Evolutionary conservation across 2,888 invertebrate species (phyloP).

Genomic region (Hypercompe scribonia): DNA sequence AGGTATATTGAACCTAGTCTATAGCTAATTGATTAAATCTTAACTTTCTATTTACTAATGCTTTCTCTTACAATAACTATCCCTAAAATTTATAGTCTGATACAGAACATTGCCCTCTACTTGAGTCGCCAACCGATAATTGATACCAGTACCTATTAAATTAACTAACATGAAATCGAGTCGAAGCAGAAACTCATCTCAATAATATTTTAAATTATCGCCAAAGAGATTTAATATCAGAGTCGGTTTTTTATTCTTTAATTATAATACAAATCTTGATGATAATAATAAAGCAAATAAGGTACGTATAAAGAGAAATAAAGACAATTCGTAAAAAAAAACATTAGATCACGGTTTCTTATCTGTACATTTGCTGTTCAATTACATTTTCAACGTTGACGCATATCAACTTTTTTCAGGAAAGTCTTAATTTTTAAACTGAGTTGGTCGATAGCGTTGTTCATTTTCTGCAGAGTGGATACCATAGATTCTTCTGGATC

Average conservation of each 20-base stretch:
- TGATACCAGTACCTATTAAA: not conserved
- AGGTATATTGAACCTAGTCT: no score
- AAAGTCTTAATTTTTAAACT: conserved; percentile 1
- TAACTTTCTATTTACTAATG: no score
- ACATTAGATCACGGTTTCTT: not conserved
- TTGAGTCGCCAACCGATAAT: not conserved
- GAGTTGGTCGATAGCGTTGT: not conserved
- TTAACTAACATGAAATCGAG: no score
- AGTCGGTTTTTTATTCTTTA: not conserved
- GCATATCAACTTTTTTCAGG: conserved; percentile 1
- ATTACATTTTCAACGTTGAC: not conserved
- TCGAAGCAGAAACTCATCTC: not conserved
- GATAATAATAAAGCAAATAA: not conserved
- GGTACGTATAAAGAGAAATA: not conserved
- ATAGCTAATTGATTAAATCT: not conserved
- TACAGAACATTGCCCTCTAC: not conserved
- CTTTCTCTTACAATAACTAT: not conserved
- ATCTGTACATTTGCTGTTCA: not conserved
- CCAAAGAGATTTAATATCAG: not conserved
- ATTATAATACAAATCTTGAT: no score
- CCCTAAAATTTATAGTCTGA: not conserved
- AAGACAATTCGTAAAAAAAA: not conserved
- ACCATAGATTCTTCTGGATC: conserved; percentile 4
- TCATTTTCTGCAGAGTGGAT: conserved; percentile 3
- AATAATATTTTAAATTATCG: not conserved